A percentile compares a stretch with the other conserved stretches of the same genome.
Evolutionary conservation across 2,113 vertebrate genomes (phyloP).

Genomic region (Podarcis muralis): DNA sequence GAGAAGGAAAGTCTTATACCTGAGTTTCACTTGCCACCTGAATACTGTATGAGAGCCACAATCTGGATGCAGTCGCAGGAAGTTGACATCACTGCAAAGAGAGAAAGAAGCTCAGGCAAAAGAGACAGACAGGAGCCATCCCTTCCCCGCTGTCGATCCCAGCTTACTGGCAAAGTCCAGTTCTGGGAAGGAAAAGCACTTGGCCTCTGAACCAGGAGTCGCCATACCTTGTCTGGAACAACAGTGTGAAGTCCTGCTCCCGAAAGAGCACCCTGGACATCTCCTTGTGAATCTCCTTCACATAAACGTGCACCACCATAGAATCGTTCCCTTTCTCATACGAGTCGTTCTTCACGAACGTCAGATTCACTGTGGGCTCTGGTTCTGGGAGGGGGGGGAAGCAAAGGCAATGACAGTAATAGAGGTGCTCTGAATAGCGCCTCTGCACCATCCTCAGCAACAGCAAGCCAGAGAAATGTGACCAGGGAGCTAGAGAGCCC

Average conservation of each 20-base stretch:
- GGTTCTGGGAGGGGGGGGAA: conserved; percentile 69
- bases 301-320: conserved; percentile 95
- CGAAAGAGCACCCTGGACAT: conserved; percentile 91
- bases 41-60: conserved; percentile 92
- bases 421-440: conserved; percentile 1
- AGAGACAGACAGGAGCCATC: not conserved
- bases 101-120: not conserved
- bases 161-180: not conserved
- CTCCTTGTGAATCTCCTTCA: conserved; percentile 90
- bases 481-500: not conserved
- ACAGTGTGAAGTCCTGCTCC: conserved; percentile 95
- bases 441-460: not conserved
- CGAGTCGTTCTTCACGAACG: conserved; percentile 90
- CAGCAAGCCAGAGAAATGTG: not conserved
- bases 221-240: conserved; percentile 93
- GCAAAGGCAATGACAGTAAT: not conserved
- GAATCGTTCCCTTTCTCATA: conserved; percentile 96
- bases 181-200: not conserved
- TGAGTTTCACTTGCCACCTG: conserved; percentile 99
- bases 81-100: conserved; percentile 84
- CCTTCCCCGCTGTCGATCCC: not conserved
- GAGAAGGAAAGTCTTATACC: conserved; percentile 72
- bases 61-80: conserved; percentile 89
- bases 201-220: not conserved
- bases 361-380: conserved; percentile 90